Conservation (phyloP, 2,113 vertebrate genomes). For the Junco hyemalis region DNA sequence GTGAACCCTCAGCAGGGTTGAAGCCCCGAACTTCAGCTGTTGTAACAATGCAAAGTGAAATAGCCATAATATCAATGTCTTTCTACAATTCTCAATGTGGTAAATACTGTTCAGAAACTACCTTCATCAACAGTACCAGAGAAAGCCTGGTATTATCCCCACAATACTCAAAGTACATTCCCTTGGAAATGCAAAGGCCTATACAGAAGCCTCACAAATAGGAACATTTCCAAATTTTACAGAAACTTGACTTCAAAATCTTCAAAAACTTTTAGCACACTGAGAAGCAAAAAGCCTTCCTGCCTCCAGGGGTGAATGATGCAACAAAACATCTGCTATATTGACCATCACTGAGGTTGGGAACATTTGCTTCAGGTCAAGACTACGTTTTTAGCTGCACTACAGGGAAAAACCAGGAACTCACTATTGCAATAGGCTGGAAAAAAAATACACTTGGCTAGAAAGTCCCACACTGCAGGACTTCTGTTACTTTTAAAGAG, state of each 20-base stretch:
- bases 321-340: conserved; percentile 39
- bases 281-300: conserved; percentile 9
- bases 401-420: conserved; percentile 39
- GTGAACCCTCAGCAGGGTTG: not conserved
- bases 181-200: not conserved
- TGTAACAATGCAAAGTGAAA: not conserved
- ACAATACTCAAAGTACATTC: accelerated
- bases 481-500: not conserved
- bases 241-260: not conserved
- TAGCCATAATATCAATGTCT: not conserved
- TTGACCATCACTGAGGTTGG: not conserved
- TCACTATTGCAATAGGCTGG: not conserved
- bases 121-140: not conserved
- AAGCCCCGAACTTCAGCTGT: not conserved
- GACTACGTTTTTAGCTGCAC: not conserved
- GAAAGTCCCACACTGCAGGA: not conserved
- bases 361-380: conserved; percentile 45
- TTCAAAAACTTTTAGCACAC: not conserved
- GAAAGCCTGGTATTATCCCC: not conserved
- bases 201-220: not conserved
- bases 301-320: not conserved
- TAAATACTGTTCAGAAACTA: not conserved
- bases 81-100: not conserved
- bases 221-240: not conserved
- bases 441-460: not conserved